These are phyloP conservation scores for Tautogolabrus adspersus DNA, from an alignment of 2,113 vertebrate genomes.

Conservation along the genomic window DNA sequence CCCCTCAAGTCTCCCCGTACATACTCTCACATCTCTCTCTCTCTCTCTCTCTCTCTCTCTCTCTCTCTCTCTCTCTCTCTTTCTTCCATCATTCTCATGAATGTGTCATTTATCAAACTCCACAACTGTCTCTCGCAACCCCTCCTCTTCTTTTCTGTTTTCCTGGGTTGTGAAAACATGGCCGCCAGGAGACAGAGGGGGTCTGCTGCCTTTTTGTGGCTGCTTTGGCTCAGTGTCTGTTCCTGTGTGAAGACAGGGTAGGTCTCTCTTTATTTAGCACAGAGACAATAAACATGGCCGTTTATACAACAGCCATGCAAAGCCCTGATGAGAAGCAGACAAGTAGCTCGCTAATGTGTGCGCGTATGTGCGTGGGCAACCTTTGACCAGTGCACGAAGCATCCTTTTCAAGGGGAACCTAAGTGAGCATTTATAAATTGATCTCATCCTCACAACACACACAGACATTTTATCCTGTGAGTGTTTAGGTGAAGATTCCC, in stretches of 20 bases:
- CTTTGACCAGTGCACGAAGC: not conserved
- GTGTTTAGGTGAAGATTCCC: not conserved
- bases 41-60: constrained; percentile 26
- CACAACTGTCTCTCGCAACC: constrained; percentile 16
- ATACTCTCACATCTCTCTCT: constrained; percentile 21
- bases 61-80: not conserved
- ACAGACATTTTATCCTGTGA: not conserved
- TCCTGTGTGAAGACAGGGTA: constrained; percentile 55
- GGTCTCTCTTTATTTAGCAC: constrained; percentile 49
- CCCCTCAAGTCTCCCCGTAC: constrained; percentile 20
- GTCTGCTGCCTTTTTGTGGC: constrained; percentile 57
- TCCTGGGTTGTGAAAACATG: constrained; percentile 71
- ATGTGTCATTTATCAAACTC: constrained; percentile 60
- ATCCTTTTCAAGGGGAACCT: not conserved
- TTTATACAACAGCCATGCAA: constrained; percentile 60
- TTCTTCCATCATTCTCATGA: constrained; percentile 14
- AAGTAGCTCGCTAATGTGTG: constrained; percentile 20
- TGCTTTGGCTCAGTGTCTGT: constrained; percentile 58
- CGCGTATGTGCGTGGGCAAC: constrained; percentile 25
- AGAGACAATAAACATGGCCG: constrained; percentile 66
- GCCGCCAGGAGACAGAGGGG: constrained; percentile 62
- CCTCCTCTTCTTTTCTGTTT: constrained; percentile 61
- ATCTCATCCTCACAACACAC: not conserved
- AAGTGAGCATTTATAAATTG: not conserved
- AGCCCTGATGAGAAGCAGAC: constrained; percentile 53